A percentile compares a stretch with the other conserved stretches of the same genome.
Conservation (phyloP, 2,113 vertebrate genomes). For the Laterallus jamaicensis region DNA sequence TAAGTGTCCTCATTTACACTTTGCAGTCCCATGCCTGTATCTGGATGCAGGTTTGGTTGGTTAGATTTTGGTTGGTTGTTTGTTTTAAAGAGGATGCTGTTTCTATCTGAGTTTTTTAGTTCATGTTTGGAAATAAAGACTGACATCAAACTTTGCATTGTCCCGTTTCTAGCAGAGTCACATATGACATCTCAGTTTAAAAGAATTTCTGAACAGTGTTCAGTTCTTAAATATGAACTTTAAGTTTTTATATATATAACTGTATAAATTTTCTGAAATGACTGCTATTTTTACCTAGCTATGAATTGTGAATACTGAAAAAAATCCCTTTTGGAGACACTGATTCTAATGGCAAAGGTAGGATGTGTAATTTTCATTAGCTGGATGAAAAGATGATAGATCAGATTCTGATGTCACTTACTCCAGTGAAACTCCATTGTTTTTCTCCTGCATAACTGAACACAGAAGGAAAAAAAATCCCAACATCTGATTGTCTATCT, state of each 20-base stretch:
- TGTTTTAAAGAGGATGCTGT: not conserved
- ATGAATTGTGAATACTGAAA: not conserved
- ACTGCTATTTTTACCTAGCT: not conserved
- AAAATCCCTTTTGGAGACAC: not conserved
- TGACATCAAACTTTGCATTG: not conserved
- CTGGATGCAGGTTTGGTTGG: not conserved
- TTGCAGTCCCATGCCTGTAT: not conserved
- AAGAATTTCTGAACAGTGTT: not conserved
- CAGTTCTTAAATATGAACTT: not conserved
- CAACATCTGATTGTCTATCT: not conserved
- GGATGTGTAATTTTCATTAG: constrained; percentile 13
- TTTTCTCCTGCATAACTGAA: not conserved
- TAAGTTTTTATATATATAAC: not conserved
- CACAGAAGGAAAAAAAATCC: not conserved
- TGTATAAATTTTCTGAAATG: not conserved
- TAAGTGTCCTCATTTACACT: not conserved
- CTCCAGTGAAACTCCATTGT: not conserved
- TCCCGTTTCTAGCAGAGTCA: not conserved
- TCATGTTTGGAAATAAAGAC: not conserved
- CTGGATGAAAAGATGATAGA: constrained; percentile 6
- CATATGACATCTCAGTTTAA: not conserved
- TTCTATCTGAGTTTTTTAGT: not conserved
- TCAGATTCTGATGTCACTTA: not conserved
- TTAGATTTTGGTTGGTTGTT: not conserved
- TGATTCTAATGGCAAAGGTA: not conserved